Evolutionary conservation across 2,797 vertebrate species (phyloP).

Genomic region (Cyclopterus lumpus): DNA sequence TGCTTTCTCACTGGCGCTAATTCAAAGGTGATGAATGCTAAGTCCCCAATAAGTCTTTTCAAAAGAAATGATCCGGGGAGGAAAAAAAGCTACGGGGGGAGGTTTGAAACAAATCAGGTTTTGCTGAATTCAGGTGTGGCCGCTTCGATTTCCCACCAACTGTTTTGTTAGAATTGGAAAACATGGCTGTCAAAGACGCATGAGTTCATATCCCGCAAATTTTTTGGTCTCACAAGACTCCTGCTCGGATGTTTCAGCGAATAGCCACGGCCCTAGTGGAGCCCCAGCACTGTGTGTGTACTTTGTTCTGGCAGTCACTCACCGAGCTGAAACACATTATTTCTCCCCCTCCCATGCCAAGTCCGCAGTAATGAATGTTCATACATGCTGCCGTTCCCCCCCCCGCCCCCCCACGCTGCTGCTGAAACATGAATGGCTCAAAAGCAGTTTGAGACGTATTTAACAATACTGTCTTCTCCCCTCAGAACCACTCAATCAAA

Average conservation of each 20-base stretch:
- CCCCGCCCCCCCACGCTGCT: constrained; percentile 11
- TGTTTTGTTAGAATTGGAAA: constrained; percentile 26
- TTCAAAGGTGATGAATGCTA: constrained; percentile 84
- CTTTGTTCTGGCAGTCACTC: constrained; percentile 74
- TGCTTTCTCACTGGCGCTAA: constrained; percentile 32
- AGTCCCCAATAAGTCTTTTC: constrained; percentile 81
- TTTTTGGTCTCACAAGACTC: constrained; percentile 68
- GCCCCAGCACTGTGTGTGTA: constrained; percentile 56
- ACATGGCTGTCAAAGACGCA: constrained; percentile 9
- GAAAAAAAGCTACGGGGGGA: constrained; percentile 50
- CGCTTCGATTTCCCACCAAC: constrained; percentile 16
- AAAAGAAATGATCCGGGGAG: constrained; percentile 51
- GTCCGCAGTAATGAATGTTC: constrained; percentile 78
- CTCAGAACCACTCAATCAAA: constrained; percentile 73
- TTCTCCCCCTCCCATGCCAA: constrained; percentile 65
- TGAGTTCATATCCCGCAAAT: constrained; percentile 28
- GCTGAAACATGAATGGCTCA: constrained; percentile 80
- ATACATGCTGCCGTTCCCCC: constrained; percentile 67
- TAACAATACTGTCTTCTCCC: constrained; percentile 66
- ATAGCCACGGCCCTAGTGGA: constrained; percentile 24
- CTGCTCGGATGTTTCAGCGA: constrained; percentile 21
- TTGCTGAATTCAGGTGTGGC: constrained; percentile 8
- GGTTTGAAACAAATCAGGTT: constrained; percentile 31
- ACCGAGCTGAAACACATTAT: constrained; percentile 71
- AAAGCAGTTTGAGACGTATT: constrained; percentile 68